Evolutionary conservation across 2,797 vertebrate genomes (phyloP).

Genomic region (Todus mexicanus): DNA sequence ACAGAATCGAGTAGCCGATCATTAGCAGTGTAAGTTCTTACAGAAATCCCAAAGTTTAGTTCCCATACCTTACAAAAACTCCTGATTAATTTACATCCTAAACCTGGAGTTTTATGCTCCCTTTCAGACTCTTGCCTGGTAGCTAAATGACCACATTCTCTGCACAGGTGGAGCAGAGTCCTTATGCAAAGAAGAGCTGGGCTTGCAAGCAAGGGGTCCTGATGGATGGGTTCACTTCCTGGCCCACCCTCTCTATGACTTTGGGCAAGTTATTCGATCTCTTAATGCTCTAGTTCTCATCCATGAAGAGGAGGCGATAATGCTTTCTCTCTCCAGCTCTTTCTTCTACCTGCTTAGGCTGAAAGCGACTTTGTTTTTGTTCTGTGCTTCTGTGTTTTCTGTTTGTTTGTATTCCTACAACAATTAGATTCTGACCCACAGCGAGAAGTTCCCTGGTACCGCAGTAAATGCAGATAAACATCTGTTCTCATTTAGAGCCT

Average conservation of each 20-base stretch:
- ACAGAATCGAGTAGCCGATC: neutral
- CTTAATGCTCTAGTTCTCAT: slow-evolving; percentile 24
- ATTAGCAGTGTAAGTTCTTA: neutral
- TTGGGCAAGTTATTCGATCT: slow-evolving; percentile 32
- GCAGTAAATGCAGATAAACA: slow-evolving; percentile 5
- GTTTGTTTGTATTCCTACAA: slow-evolving; percentile 13
- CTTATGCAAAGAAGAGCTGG: neutral
- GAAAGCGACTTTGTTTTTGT: neutral
- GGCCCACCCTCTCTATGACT: neutral
- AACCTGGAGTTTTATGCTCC: neutral
- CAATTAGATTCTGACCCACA: neutral
- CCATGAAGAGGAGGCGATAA: slow-evolving; percentile 19
- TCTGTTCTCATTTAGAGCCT: slow-evolving; percentile 1
- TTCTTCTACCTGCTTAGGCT: neutral
- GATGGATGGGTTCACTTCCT: slow-evolving; percentile 30
- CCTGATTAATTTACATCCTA: neutral
- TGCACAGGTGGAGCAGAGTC: neutral
- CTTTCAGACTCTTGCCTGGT: neutral
- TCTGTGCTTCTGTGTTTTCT: neutral
- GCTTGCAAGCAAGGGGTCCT: neutral
- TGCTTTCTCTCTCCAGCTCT: slow-evolving; percentile 16
- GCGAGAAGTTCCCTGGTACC: neutral
- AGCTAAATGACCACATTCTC: neutral
- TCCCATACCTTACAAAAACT: neutral
- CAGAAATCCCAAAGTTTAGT: neutral